Percentiles rank a stretch among this genome's conserved stretches.
phyloP scores from a whole-genome alignment of 2,113 vertebrate species.

The Lampris incognitus region DNA sequence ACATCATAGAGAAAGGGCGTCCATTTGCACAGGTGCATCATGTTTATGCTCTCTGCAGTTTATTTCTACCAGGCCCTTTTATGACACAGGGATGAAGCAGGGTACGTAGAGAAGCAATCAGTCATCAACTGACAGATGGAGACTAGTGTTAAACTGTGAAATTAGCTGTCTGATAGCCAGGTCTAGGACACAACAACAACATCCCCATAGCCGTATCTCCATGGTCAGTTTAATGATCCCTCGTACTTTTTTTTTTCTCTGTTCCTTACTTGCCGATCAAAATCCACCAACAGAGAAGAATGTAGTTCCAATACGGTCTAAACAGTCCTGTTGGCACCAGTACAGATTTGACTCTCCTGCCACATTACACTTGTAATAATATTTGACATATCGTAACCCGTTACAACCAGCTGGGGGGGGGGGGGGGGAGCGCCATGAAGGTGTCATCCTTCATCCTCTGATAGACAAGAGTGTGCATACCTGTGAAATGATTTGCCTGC shows the following conservation, averaged over 20 bases:
- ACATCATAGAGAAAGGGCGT: neutral
- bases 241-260: neutral
- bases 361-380: neutral
- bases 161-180: neutral
- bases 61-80: neutral
- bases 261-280: neutral
- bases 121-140: neutral
- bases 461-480: slow-evolving; percentile 42
- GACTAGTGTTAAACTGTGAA: neutral
- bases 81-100: neutral
- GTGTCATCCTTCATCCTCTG: slow-evolving; percentile 52
- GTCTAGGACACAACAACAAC: neutral
- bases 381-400: slow-evolving; percentile 29
- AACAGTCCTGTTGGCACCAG: neutral
- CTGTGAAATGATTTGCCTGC: slow-evolving; percentile 61
- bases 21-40: neutral
- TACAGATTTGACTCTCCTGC: slow-evolving; percentile 22
- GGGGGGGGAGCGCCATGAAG: slow-evolving; percentile 19
- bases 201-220: neutral
- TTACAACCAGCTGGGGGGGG: slow-evolving; percentile 14
- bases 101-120: neutral
- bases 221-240: neutral
- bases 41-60: neutral
- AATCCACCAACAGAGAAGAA: neutral
- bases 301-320: neutral